Conservation (phyloP, 2,888 invertebrate genomes). For the Tethea ocularis region DNA sequence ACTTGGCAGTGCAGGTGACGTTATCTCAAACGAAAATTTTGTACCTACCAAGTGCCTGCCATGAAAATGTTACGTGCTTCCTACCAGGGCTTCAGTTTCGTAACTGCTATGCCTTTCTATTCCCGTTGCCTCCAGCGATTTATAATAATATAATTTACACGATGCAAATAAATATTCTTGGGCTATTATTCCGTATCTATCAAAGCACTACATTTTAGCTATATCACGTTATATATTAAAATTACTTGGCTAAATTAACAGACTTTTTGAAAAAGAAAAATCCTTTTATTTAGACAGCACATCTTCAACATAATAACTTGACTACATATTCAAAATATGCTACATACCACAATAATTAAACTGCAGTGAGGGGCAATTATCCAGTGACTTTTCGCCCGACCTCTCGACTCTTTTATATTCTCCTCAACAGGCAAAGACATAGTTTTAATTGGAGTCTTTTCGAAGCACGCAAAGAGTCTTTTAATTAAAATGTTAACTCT, state of each 20-base stretch:
- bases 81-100: slow-evolving; percentile 49
- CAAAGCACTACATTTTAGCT: too few relatives aligned
- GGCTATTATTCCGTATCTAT: background rate
- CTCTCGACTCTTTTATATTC: slow-evolving; percentile 68
- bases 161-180: background rate
- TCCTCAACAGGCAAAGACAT: slow-evolving; percentile 66
- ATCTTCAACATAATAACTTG: slow-evolving; percentile 13
- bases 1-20: slow-evolving; percentile 45
- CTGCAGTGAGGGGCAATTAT: slow-evolving; percentile 62
- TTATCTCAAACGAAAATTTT: slow-evolving; percentile 53
- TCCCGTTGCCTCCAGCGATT: background rate
- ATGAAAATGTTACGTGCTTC: slow-evolving; percentile 58
- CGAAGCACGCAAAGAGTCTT: slow-evolving; percentile 69
- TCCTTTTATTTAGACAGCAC: background rate
- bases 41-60: slow-evolving; percentile 38
- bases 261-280: too few relatives aligned
- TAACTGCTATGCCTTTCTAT: slow-evolving; percentile 26
- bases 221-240: too few relatives aligned
- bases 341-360: slow-evolving; percentile 64
- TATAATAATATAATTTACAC: background rate
- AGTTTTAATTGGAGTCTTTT: slow-evolving; percentile 80
- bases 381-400: slow-evolving; percentile 58
- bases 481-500: slow-evolving; percentile 76
- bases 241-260: background rate
- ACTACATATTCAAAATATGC: slow-evolving; percentile 55